Base-by-base conservation (phyloP, 2,888 invertebrate species). In the Gortyna flavago region DNA sequence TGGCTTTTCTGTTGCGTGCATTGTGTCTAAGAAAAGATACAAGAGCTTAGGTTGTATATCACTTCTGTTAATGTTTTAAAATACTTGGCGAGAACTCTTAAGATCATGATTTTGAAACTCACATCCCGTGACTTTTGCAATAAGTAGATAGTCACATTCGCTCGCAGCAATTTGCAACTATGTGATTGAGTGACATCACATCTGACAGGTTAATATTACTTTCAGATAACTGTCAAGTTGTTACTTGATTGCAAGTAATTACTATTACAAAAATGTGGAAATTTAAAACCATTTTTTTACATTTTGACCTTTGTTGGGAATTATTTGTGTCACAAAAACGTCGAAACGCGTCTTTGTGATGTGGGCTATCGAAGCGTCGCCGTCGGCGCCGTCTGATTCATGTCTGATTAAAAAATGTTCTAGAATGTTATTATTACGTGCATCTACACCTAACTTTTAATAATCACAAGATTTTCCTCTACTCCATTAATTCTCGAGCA, bases 401-500 rank as follows among this genome's bases (percentile, higher is more conserved):
- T 54, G n/a, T 59, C 57, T 65, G 81, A 70, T 79, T 75, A 69
- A 75, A 77, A 75, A 79, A 73, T 74, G 62, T 77, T 85, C 81
- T 81, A 79, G 81, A 86, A 79, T 83, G 84, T 87, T 83, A 81
- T 78, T 85, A 54, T 82, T 82, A 69, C 72, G 57, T 85, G 71
- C 77, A 72, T 69, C 74, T 88, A 73, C 79, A 80, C 80, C 78
- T 76, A 83, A 83, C 74, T 86, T 83, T 89, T 81, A 76, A 72
- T 76, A 78, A 72, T 78, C 79, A 80, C 71, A 75, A 81, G 86
- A 82, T 81, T 88, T 89, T 90, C 86, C 87, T 85, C 75, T 79
- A 85, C 83, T 86, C 82, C 82, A 89, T 90, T 90, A 90, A 81
- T 84, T 84, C 83, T 80, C 85, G 79, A 81, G 68, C 83, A 72